phyloP scores from a whole-genome alignment of 2,888 invertebrate species.

The Thereva nobilitata region DNA sequence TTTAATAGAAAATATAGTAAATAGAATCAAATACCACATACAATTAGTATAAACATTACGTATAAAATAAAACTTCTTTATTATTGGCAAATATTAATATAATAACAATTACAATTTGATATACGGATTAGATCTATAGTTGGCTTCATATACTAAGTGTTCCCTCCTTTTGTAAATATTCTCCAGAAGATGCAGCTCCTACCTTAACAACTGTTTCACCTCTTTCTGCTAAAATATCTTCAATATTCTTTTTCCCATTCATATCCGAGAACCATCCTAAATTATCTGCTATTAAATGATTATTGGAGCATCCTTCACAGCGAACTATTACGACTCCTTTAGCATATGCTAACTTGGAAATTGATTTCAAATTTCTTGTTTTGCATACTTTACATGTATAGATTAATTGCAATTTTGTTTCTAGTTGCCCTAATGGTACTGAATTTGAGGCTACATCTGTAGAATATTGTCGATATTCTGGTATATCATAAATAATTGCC shows the following conservation, averaged over 20 bases:
- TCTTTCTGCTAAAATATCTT: constrained; percentile 83
- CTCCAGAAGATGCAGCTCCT: neutral
- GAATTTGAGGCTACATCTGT: constrained; percentile 29
- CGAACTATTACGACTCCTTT: constrained; percentile 91
- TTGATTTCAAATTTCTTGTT: constrained; percentile 74
- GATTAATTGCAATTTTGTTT: constrained; percentile 69
- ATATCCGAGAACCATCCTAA: constrained; percentile 90
- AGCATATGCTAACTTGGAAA: constrained; percentile 79
- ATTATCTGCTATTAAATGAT: constrained; percentile 96
- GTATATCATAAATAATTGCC: constrained; percentile 14
- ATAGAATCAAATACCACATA: no score
- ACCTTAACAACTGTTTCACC: constrained; percentile 78
- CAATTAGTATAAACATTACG: no score
- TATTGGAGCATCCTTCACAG: constrained; percentile 84
- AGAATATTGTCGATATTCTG: constrained; percentile 10
- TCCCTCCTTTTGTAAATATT: constrained; percentile 10
- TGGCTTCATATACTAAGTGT: neutral
- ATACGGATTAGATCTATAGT: no score
- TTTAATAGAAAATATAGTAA: no score
- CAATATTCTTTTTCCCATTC: constrained; percentile 80
- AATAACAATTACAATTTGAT: no score
- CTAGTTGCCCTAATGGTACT: constrained; percentile 48
- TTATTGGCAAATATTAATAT: no score
- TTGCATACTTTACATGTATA: constrained; percentile 91
- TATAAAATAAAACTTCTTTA: no score